Base-by-base conservation (phyloP, 2,888 invertebrate genomes). In the Leptodirus hochenwartii region DNA sequence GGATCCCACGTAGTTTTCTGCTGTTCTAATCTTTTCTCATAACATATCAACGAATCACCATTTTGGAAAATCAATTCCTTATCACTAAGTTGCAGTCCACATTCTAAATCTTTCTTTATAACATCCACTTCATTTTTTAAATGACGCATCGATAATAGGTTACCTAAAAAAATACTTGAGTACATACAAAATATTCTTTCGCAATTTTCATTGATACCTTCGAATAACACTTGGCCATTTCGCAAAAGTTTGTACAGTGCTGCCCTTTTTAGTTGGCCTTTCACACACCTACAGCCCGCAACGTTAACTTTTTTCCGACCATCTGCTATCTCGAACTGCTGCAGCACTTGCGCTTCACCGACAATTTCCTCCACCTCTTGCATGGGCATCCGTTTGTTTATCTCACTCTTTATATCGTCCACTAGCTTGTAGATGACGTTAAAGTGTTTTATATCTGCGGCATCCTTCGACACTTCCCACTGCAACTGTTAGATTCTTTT, bases 361-460 rank as follows among this genome's bases (percentile, higher is more conserved):
- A 51, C 36, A 17, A 76, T 39, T 45, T 87, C 80, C 50, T 91
- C 85, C 6, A 71, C 69, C 39, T 77, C 69, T 26, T 66, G 49
- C 15, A 60, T 49, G 0, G 90, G 88, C 43, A 96, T 61, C 44
- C 66, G 60, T 2, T 54, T 54, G 42, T 66, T 77, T 30, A 98
- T 66, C 54, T 84, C 78, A 26, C 64, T 62, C 46, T 81, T 84
- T 0, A 98, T 53, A 47, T 90, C 80, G 43, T 95, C 91, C 10
- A 98, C 70, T 35, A 96, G 58, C 38, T 80, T 74, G 56, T 98
- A 98, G 42, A 98, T 96, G 15, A 98, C 73, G 54, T 93, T 91
- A 51, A 75, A 75, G 24, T 64, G 51, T 44, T 69, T 70, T 17
- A 95, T 56, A 34, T 61, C 59, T 0, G 75, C 73, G 4, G 64